Base-by-base conservation (phyloP, 2,888 invertebrate genomes). In the Eupeodes luniger region DNA sequence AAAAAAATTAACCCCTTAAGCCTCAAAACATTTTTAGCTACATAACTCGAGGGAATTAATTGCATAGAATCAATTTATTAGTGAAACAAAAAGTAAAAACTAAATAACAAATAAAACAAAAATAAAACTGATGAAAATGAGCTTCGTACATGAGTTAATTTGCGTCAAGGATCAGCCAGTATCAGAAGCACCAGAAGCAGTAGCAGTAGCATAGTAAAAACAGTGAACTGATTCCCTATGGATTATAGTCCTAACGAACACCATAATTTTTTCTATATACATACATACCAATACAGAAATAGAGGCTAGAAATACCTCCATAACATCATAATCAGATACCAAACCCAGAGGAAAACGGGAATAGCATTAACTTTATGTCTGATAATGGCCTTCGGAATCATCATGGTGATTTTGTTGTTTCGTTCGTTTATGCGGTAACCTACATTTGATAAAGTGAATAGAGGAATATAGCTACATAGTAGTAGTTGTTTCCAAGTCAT, bases 61-160 rank as follows among this genome's bases (percentile, higher is more conserved):
- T 59, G 34, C 34, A 34, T 1, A 59, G 59, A 36, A 59, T 36
- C 34, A 55, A 55, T 55, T 55, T 55, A 27, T 55, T 55, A 2
- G 11, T 27, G 1, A n/a, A 59, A 36, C 34, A 14, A 5, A 34
- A 59, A 59, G 57, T 14, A 59, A 14, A 34, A 59, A 34, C 9
- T 40, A 40, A 40, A 40, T 7, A 57, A 14, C 14, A 59, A 59
- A 27, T 19, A n/a, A n/a, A n/a, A 27, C 11, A 27, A 27, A 19
- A 19, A 27, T 27, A 2, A 59, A 59, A 12, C 0, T 34, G 57
- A 27, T 34, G 14, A 59, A 59, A 59, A 59, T 59, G 34, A 59
- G 57, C 34, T 59, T 7, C 27, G 59, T 59, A 59, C n/a, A 59
- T 40, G 6, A 40, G 59, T 59, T 59, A 59, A 59, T 59, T 59